Conservation (phyloP, 2,113 vertebrate species). For the Dolichotis patagonum region DNA sequence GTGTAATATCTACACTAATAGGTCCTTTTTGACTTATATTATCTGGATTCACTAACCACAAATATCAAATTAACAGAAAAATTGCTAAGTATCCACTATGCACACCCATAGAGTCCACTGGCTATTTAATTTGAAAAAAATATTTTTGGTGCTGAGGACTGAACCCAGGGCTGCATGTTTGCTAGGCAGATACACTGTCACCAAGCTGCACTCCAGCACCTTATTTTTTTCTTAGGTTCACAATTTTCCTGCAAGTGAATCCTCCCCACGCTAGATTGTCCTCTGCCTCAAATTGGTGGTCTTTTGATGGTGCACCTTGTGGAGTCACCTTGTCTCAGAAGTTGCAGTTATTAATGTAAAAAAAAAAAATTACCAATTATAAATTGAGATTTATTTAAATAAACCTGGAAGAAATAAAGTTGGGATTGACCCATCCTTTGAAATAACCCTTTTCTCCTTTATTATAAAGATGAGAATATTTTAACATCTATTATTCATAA, state of each 20-base stretch:
- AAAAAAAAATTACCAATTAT: constrained; percentile 8
- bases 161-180: not conserved
- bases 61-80: not conserved
- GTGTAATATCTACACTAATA: not conserved
- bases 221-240: not conserved
- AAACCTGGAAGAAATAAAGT: constrained; percentile 44
- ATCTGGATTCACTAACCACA: not conserved
- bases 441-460: constrained; percentile 11
- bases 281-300: not conserved
- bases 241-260: not conserved
- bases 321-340: not conserved
- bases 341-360: constrained; percentile 31
- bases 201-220: not conserved
- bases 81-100: not conserved
- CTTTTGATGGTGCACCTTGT: not conserved
- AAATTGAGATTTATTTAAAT: constrained; percentile 35
- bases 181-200: not conserved
- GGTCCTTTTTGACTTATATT: not conserved
- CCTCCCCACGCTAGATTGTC: not conserved
- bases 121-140: not conserved
- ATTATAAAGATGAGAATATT: constrained; percentile 7
- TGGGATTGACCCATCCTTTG: not conserved
- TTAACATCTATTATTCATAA: not conserved
- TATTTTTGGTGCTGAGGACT: not conserved
- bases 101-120: not conserved